A percentile compares a stretch with the other conserved stretches of the same genome.
These are phyloP conservation scores for Drosophila helvetica DNA, from an alignment of 2,888 invertebrate species.

Conservation along the genomic window DNA sequence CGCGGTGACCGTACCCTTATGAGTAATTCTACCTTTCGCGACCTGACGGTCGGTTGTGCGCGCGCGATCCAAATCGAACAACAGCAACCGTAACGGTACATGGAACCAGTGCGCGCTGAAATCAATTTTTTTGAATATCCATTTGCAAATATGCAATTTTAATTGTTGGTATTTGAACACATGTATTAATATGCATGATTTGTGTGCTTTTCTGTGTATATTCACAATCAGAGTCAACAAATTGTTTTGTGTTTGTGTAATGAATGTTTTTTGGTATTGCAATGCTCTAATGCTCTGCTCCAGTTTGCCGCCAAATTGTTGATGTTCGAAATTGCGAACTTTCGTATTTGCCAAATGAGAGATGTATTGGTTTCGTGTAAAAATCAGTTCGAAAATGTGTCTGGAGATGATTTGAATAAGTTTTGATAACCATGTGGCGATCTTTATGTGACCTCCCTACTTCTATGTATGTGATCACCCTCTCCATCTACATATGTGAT, in stretches of 20 bases:
- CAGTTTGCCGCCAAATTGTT: conserved; percentile 6
- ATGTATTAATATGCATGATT: background rate
- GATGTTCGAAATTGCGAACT: background rate
- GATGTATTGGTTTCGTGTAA: background rate
- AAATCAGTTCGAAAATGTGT: conserved; percentile 28
- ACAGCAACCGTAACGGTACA: background rate
- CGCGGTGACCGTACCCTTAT: too few relatives aligned
- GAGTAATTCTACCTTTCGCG: background rate
- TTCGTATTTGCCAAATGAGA: background rate
- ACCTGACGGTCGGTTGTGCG: background rate
- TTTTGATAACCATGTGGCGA: background rate
- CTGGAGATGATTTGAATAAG: conserved; percentile 6
- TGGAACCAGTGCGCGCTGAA: background rate
- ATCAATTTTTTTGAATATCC: background rate
- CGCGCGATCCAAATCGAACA: background rate
- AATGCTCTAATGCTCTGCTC: conserved; percentile 1
- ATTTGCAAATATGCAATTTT: background rate
- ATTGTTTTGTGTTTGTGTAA: background rate
- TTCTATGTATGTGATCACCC: background rate
- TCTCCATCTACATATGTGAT: conserved; percentile 9
- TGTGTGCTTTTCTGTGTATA: background rate
- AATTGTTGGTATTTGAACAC: background rate
- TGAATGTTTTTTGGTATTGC: background rate
- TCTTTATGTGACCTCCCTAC: conserved; percentile 23
- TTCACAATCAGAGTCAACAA: background rate